Percentiles rank a stretch among this genome's conserved stretches.
phyloP scores from a whole-genome alignment of 2,797 vertebrate genomes.

The Sorex maritimensis region DNA sequence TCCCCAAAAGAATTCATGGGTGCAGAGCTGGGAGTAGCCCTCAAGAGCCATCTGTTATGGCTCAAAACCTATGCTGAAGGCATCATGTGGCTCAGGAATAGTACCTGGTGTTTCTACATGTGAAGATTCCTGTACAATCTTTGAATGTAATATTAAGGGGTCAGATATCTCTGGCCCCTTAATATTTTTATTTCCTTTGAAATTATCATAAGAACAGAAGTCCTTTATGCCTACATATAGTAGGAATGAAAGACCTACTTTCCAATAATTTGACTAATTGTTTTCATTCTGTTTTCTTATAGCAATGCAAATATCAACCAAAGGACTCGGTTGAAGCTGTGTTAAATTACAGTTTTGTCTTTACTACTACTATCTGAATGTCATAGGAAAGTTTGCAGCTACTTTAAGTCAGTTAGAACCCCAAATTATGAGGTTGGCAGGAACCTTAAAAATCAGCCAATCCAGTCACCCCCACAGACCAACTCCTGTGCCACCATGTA shows the following conservation, averaged over 20 bases:
- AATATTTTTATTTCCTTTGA: background rate
- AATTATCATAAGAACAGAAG: too few relatives aligned
- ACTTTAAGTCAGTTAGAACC: background rate
- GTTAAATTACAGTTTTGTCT: background rate
- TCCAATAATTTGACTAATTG: slow-evolving; percentile 16
- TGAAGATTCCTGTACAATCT: too few relatives aligned
- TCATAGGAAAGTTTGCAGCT: background rate
- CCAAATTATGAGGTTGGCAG: background rate
- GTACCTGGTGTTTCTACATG: too few relatives aligned
- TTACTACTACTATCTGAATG: slow-evolving; percentile 26
- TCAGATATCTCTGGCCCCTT: too few relatives aligned
- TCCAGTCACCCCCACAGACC: background rate
- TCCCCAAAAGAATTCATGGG: too few relatives aligned
- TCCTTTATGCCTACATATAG: background rate
- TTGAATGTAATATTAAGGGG: too few relatives aligned
- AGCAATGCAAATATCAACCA: slow-evolving; percentile 33
- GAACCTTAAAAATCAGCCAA: slow-evolving; percentile 21
- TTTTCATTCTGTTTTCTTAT: slow-evolving; percentile 8
- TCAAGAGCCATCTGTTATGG: too few relatives aligned
- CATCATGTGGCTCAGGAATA: too few relatives aligned
- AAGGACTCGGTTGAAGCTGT: background rate
- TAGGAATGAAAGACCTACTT: background rate
- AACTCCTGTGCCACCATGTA: too few relatives aligned
- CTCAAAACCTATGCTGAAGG: too few relatives aligned
- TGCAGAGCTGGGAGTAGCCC: too few relatives aligned